Percentiles rank a stretch among this genome's conserved stretches.
Evolutionary conservation across 2,797 vertebrate species (phyloP).

Genomic region (Micromesistius poutassou): DNA sequence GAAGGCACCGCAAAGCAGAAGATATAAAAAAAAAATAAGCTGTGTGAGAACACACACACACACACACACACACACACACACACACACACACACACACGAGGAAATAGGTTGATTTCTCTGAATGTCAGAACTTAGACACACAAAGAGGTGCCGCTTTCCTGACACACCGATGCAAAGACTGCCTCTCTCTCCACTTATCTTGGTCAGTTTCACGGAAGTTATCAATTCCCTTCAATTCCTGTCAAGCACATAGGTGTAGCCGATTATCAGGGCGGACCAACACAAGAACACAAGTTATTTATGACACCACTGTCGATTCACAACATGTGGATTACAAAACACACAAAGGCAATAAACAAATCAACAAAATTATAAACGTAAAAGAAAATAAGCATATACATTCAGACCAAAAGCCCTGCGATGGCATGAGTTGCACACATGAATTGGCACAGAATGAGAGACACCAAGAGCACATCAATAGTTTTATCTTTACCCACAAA

Average conservation of each 20-base stretch:
- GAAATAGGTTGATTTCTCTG: background rate
- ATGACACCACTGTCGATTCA: background rate
- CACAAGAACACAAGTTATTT: background rate
- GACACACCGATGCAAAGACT: background rate
- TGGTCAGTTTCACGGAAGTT: too few relatives aligned
- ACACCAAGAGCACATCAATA: background rate
- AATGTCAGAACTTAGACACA: background rate
- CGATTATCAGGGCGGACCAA: background rate
- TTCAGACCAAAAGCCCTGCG: background rate
- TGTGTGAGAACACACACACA: too few relatives aligned
- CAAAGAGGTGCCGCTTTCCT: background rate
- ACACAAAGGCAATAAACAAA: background rate
- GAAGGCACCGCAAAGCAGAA: background rate
- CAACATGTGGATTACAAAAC: background rate
- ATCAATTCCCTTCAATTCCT: too few relatives aligned
- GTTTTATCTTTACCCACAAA: background rate
- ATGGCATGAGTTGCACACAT: background rate
- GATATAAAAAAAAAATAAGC: background rate
- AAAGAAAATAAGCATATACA: too few relatives aligned
- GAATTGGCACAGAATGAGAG: too few relatives aligned
- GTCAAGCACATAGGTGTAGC: too few relatives aligned
- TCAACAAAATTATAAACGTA: background rate
- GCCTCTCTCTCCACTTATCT: background rate
- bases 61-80: too few relatives aligned
- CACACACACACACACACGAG: too few relatives aligned